A percentile compares a stretch with the other conserved stretches of the same genome.
Conservation (phyloP, 2,888 invertebrate species). For the Furcula furcula region DNA sequence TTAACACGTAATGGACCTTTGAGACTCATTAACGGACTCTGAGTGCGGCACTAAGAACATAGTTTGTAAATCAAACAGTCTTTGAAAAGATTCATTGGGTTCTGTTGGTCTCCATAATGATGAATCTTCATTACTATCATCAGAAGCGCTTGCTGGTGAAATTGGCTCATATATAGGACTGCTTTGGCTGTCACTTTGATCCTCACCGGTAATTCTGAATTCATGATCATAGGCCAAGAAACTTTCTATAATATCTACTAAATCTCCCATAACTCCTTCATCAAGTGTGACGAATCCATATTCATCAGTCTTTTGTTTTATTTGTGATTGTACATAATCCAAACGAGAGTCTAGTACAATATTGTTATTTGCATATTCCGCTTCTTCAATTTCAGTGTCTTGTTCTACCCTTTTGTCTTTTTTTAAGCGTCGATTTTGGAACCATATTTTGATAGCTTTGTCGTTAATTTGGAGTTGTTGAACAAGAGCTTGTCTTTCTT, state of each 20-base stretch:
- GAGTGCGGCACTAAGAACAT: no score
- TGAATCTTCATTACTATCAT: slow-evolving; percentile 22
- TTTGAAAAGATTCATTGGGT: slow-evolving; percentile 32
- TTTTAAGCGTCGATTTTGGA: slow-evolving; percentile 88
- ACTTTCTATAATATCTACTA: slow-evolving; percentile 41
- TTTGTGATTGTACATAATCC: slow-evolving; percentile 44
- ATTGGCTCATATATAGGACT: slow-evolving; percentile 50
- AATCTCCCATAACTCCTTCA: slow-evolving; percentile 37
- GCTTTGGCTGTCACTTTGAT: no score
- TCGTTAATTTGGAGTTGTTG: slow-evolving; percentile 83
- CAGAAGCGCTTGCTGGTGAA: slow-evolving; percentile 46
- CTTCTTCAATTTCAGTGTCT: slow-evolving; percentile 6
- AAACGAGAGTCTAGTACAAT: slow-evolving; percentile 24
- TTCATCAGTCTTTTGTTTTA: slow-evolving; percentile 42
- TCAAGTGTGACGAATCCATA: slow-evolving; percentile 51
- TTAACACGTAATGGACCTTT: no score
- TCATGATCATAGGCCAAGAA: slow-evolving; percentile 20
- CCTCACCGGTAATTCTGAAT: slow-evolving; percentile 5
- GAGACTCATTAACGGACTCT: no score
- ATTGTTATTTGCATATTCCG: slow-evolving; percentile 3
- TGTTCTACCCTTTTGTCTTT: slow-evolving; percentile 71
- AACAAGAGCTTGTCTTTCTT: slow-evolving; percentile 85
- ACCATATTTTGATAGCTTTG: slow-evolving; percentile 90
- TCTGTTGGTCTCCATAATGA: slow-evolving; percentile 20
- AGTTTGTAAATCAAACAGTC: slow-evolving; percentile 34